Base-by-base conservation (phyloP, 1,140 invertebrate species). In the Cyclina sinensis region DNA sequence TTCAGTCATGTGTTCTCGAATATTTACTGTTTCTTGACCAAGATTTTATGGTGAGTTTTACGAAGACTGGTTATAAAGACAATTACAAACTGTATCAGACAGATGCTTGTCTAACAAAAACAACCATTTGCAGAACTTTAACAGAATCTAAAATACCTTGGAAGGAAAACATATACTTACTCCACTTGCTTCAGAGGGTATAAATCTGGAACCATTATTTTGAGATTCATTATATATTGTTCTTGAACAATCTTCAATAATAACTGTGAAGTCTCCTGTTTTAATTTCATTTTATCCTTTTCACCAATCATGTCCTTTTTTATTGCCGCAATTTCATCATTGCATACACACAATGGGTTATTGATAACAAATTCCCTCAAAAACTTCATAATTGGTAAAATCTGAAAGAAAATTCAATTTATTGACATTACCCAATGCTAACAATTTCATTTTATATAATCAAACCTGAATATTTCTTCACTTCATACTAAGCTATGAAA, bases 331-430 rank as follows among this genome's bases (percentile, higher is more conserved):
- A 98, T 97, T 95, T 98, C 97, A 92, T 97, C 97, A 70, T 97
- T 97, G 91, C 97, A 97, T 59, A 97, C 97, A 92, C 96, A 97
- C 11, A 98, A 95, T 0, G 97, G 97, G 95, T 97, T 97, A 62
- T 97, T 97, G 37, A 97, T 96, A 5, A 98, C 95, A 93, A 97
- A 98, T 74, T 96, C 97, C 59, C 96, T 94, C 2, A 97, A 94
- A 92, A 97, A 97, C 88, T 96, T 96, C 21, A 97, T 93, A 12
- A 96, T 94, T 30, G 95, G 94, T 37, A 97, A 91, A 48, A 97
- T 92, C 96, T 97, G 92, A 30, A 92, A 43, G 43, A 43, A 43
- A 43, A 43, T 43, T 7, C 14, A 43, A 43, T 14, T 43, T 43
- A 43, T 4, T 43, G 14, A 43, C 43, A 43, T 43, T 7, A 4